Conservation (phyloP, 2,113 vertebrate genomes). For the Emberiza fucata region DNA sequence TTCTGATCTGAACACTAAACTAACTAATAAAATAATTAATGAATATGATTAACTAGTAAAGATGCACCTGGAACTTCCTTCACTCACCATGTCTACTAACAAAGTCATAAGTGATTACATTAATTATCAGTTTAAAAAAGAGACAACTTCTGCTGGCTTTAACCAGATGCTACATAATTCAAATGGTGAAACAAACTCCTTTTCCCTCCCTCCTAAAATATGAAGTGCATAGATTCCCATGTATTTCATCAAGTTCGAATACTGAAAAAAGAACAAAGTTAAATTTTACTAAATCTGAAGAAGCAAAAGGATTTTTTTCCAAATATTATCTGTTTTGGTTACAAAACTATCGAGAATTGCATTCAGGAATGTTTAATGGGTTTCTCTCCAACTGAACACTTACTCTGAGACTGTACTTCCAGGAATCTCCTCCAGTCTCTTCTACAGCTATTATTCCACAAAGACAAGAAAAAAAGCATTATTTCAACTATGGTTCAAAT, state of each 20-base stretch:
- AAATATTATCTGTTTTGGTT: neutral
- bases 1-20: neutral
- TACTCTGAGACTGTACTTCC: slow-evolving; percentile 97
- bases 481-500: neutral
- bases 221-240: neutral
- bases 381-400: slow-evolving; percentile 53
- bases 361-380: neutral
- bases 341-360: neutral
- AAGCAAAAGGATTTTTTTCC: neutral
- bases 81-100: neutral
- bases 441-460: slow-evolving; percentile 81
- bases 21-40: neutral
- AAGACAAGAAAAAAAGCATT: neutral
- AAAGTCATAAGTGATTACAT: rapidly evolving
- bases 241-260: neutral
- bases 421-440: slow-evolving; percentile 96
- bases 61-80: neutral
- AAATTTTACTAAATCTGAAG: neutral
- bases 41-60: neutral
- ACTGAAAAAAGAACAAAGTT: neutral
- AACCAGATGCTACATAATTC: neutral
- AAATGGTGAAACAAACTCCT: neutral
- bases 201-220: neutral
- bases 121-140: neutral
- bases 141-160: neutral